phyloP scores from a whole-genome alignment of 2,113 vertebrate species.

The Anoplopoma fimbria region DNA sequence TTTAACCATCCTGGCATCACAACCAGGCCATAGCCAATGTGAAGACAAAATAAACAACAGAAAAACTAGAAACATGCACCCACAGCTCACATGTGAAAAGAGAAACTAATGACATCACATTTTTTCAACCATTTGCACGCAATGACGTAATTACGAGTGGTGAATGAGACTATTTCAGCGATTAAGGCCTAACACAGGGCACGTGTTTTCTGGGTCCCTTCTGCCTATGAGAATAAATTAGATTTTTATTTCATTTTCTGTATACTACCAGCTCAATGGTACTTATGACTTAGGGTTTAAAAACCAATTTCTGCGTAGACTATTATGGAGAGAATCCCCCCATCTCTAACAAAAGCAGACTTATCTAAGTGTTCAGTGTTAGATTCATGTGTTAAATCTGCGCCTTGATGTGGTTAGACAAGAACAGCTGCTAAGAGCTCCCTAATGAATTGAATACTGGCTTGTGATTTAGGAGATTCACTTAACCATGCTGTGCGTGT shows the following conservation, averaged over 20 bases:
- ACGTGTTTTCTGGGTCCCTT: background rate
- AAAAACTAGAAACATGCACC: conserved; percentile 9
- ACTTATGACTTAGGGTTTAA: conserved; percentile 49
- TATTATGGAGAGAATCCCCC: conserved; percentile 42
- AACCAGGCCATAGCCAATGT: background rate
- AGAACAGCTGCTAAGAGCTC: conserved; percentile 76
- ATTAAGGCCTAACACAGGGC: background rate
- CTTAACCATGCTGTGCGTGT: conserved; percentile 52
- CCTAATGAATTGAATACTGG: conserved; percentile 73
- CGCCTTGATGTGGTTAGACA: conserved; percentile 71
- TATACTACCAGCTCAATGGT: conserved; percentile 18
- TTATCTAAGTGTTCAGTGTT: conserved; percentile 56
- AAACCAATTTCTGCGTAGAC: conserved; percentile 44
- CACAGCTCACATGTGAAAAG: background rate
- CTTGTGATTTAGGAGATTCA: conserved; percentile 71
- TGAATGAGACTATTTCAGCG: background rate
- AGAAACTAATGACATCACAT: conserved; percentile 6
- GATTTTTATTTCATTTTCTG: conserved; percentile 47
- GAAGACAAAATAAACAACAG: background rate
- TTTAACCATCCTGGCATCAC: background rate
- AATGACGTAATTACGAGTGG: background rate
- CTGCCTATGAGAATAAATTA: conserved; percentile 4
- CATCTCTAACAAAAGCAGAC: conserved; percentile 30
- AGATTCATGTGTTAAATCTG: conserved; percentile 67
- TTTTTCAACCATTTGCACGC: background rate